Evolutionary conservation across 2,113 vertebrate genomes (phyloP).

Genomic region (Poeciliopsis turrubarensis): DNA sequence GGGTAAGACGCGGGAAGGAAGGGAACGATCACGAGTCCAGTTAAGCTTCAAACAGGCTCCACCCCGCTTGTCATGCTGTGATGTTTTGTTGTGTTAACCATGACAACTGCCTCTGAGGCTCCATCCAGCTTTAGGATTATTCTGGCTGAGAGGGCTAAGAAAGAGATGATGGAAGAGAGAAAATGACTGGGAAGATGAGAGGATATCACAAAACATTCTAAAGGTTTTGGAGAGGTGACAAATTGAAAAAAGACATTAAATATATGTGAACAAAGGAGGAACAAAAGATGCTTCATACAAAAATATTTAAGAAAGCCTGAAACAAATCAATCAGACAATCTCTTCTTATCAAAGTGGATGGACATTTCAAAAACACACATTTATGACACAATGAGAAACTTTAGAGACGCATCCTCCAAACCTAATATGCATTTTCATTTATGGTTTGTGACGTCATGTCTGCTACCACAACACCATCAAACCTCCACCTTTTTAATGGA

Average conservation of each 20-base stretch:
- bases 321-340: not conserved
- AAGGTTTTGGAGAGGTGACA: slow-evolving; percentile 3
- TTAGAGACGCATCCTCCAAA: too few species aligned
- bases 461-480: too few species aligned
- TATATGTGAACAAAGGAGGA: slow-evolving; percentile 31
- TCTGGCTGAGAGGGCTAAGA: slow-evolving; percentile 50
- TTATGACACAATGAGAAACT: too few species aligned
- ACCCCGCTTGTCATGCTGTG: slow-evolving; percentile 61
- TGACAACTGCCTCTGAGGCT: slow-evolving; percentile 74
- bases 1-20: slow-evolving; percentile 40
- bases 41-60: slow-evolving; percentile 53
- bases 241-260: slow-evolving; percentile 10
- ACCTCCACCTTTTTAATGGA: too few species aligned
- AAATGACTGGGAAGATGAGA: not conserved
- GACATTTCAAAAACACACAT: too few species aligned
- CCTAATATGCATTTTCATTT: too few species aligned
- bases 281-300: slow-evolving; percentile 42
- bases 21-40: slow-evolving; percentile 27
- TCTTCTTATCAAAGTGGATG: too few species aligned
- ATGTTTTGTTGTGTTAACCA: slow-evolving; percentile 79
- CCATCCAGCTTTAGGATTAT: slow-evolving; percentile 60
- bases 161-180: slow-evolving; percentile 11
- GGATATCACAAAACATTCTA: slow-evolving; percentile 3
- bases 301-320: too few species aligned
- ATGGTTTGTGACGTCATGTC: too few species aligned